Percentiles rank a stretch among this genome's conserved stretches.
Evolutionary conservation across 2,797 vertebrate genomes (phyloP).

Genomic region (Apodemus agrarius): DNA sequence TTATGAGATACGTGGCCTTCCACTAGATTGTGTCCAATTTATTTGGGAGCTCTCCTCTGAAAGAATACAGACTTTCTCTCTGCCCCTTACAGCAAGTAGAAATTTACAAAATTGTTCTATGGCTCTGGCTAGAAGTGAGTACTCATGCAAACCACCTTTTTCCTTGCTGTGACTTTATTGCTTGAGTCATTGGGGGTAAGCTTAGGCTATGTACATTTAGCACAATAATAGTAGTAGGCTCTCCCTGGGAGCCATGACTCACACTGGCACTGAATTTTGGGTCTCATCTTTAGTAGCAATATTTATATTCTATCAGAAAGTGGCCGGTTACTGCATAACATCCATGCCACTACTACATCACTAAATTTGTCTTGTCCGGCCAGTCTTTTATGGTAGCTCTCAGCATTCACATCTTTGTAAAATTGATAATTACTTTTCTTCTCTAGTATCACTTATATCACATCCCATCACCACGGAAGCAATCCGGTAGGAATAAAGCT

Average conservation of each 20-base stretch:
- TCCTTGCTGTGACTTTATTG: neutral
- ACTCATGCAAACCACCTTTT: neutral
- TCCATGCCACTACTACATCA: neutral
- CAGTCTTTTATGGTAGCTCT: neutral
- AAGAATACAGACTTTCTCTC: neutral
- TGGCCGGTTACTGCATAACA: no score
- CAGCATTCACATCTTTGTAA: neutral
- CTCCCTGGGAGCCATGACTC: no score
- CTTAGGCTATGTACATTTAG: neutral
- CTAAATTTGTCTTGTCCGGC: neutral
- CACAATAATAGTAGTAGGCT: neutral
- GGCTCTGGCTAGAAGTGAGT: neutral
- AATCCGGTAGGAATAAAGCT: neutral
- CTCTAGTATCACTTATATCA: neutral
- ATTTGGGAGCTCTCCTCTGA: neutral
- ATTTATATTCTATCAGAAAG: neutral
- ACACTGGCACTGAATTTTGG: neutral
- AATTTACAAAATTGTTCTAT: neutral
- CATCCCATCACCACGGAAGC: neutral
- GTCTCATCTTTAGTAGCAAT: neutral
- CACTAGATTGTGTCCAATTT: neutral
- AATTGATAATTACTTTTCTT: neutral
- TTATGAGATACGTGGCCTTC: neutral
- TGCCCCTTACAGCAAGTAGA: neutral
- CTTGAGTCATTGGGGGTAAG: neutral